phyloP scores from a whole-genome alignment of 2,888 invertebrate genomes.

The Sericinus montela region DNA sequence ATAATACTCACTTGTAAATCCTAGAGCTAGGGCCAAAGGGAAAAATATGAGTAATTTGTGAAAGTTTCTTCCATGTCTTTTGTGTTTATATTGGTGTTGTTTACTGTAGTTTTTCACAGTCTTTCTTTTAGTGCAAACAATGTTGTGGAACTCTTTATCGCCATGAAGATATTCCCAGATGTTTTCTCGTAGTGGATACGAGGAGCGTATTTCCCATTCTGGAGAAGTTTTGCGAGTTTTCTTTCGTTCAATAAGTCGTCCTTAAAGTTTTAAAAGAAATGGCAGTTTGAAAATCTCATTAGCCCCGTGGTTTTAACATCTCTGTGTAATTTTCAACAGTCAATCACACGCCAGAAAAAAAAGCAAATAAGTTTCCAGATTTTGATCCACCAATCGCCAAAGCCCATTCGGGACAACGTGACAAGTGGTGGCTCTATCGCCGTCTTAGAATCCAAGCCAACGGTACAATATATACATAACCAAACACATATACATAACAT shows the following conservation, averaged over 20 bases:
- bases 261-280: conserved; percentile 34
- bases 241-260: conserved; percentile 48
- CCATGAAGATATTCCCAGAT: conserved; percentile 60
- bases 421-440: no score
- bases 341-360: no score
- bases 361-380: no score
- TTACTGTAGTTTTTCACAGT: conserved; percentile 37
- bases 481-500: no score
- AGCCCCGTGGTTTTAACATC: no score
- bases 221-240: conserved; percentile 40
- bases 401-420: no score
- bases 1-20: conserved; percentile 39
- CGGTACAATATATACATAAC: no score
- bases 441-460: no score
- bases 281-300: no score
- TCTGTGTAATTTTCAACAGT: no score
- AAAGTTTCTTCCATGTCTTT: conserved; percentile 33
- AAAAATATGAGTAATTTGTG: conserved; percentile 37
- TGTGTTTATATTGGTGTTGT: conserved; percentile 32
- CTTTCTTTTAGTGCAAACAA: conserved; percentile 33
- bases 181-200: conserved; percentile 53
- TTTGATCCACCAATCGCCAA: no score
- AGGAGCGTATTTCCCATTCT: conserved; percentile 53
- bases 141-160: conserved; percentile 37
- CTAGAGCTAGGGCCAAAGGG: conserved; percentile 30